Conservation (phyloP, 2,888 invertebrate species). For the Steromphala cineraria region DNA sequence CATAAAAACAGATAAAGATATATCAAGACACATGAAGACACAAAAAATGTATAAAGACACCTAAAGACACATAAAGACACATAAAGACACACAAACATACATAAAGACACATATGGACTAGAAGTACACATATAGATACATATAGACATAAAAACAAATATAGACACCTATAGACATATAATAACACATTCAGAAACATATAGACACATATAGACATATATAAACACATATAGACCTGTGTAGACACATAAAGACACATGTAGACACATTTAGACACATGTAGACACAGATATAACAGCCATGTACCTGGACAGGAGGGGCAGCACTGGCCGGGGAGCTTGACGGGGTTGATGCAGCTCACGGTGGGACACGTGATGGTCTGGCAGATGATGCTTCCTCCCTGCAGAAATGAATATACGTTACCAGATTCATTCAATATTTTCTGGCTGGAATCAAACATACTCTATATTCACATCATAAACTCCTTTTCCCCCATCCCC, state of each 20-base stretch:
- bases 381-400: conserved; percentile 55
- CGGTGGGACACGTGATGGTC: conserved; percentile 51
- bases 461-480: too few relatives aligned
- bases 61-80: not conserved
- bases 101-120: not conserved
- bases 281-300: not conserved
- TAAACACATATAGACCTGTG: not conserved
- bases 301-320: conserved; percentile 58
- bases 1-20: too few relatives aligned
- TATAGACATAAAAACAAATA: not conserved
- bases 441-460: too few relatives aligned
- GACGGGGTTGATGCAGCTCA: conserved; percentile 54
- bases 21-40: too few relatives aligned
- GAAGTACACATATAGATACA: not conserved
- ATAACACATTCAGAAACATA: not conserved
- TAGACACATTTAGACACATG: not conserved
- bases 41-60: not conserved
- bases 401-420: conserved; percentile 33
- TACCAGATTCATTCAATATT: too few relatives aligned
- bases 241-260: not conserved
- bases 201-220: not conserved
- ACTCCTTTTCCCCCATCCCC: too few relatives aligned
- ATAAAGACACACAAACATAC: not conserved
- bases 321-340: conserved; percentile 57
- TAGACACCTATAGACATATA: not conserved